Evolutionary conservation across 2,113 vertebrate genomes (phyloP), one percentile per base, ranked within the genome.

Genomic region (Colinus virginianus): DNA sequence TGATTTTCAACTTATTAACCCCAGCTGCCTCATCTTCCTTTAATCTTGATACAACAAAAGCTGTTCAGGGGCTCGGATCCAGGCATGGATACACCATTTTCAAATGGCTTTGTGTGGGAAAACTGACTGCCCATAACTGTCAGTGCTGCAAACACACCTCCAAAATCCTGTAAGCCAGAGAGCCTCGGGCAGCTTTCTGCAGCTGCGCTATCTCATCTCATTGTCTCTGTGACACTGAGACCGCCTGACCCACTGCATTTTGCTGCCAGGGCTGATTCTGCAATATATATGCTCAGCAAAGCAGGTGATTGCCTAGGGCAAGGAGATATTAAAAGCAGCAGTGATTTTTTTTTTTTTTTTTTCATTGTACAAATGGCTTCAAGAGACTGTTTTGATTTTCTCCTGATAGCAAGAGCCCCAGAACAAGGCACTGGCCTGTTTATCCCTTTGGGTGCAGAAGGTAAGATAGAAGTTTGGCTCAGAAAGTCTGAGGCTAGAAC

Each of bases 221-320:
- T 90, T 84, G 75, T 94, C 94, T 94, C 23, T 51, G 77, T 87
- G 90, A 88, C 72, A 75, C 83, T 45, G 59, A 72, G 71, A 20
- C 63, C 77, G 93, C 84, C 95, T 87, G 80, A 94, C 70, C 93
- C 70, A 38, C 55, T 85, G 86, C 32, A 56, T 46, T 87, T 74
- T n/a, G 46, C 91, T 92, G 84, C 86, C 87, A 90, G 68, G 82
- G 77, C 90, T 74, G 81, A 3, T 88, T 82, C 77, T 93, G 87
- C 82, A 40, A 17, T 82, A 59, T 51, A 46, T 88, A 36, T 36
- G 62, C 49, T 80, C 51, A 5, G 87, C 0, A 2, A 94, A 95
- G 85, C 93, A 96, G 95, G 90, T 96, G 96, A 82, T 12, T 89
- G 94, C 96, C 93, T 84, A 21, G 38, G 68, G 96, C 95, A 93